These are phyloP conservation scores for Nomada ferruginata DNA, from an alignment of 2,888 invertebrate species.

Conservation along the genomic window DNA sequence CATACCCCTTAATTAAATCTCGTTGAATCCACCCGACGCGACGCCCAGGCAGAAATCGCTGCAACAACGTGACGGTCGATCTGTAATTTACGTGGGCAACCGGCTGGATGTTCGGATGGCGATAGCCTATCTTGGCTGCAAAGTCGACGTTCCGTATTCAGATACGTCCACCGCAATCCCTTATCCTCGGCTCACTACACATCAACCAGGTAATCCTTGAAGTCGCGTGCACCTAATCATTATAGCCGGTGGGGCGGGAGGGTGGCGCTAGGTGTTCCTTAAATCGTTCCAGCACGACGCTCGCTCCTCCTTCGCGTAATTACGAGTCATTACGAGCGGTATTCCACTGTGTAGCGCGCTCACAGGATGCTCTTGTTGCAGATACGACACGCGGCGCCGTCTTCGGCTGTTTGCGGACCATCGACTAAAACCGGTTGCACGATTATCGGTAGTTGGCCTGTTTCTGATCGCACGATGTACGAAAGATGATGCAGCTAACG, in stretches of 20 bases:
- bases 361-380: constrained; percentile 39
- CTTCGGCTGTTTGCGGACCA: constrained; percentile 39
- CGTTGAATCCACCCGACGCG: constrained; percentile 29
- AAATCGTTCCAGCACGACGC: constrained; percentile 72
- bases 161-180: constrained; percentile 46
- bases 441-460: neutral
- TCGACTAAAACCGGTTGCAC: constrained; percentile 2
- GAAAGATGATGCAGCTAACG: constrained; percentile 36
- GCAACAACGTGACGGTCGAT: constrained; percentile 40
- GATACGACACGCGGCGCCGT: constrained; percentile 18
- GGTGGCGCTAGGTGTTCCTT: constrained; percentile 69
- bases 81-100: constrained; percentile 46
- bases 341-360: constrained; percentile 60
- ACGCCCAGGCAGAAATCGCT: constrained; percentile 15
- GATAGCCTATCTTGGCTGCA: constrained; percentile 46
- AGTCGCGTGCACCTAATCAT: constrained; percentile 73
- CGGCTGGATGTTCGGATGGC: constrained; percentile 31
- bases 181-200: constrained; percentile 51
- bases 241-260: constrained; percentile 48
- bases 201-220: constrained; percentile 62
- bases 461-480: constrained; percentile 16
- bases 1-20: constrained; percentile 67
- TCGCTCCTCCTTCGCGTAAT: constrained; percentile 69
- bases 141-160: constrained; percentile 49
- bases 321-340: constrained; percentile 72